Evolutionary conservation across 2,888 invertebrate genomes (phyloP), one percentile per base, ranked within the genome.

Genomic region (Cephus spinipes): DNA sequence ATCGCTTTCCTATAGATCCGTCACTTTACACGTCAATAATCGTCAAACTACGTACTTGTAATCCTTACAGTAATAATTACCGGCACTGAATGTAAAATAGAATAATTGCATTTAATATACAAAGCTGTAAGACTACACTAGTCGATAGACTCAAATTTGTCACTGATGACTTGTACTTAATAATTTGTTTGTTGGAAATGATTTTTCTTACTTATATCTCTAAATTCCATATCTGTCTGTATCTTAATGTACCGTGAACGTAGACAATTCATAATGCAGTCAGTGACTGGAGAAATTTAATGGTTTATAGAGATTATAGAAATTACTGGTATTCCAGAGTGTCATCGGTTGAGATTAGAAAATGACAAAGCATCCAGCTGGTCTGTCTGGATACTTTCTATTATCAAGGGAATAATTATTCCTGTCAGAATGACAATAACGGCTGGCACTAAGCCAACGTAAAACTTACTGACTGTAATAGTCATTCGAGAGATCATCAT

Each of bases 251-350:
- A 55, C 23, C 55, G 55, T 55, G 55, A 9, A 55, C 55, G 55
- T 55, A 55, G 23, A 55, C 23, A 9, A 15, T 23, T 23, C 23
- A 23, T 55, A 15, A 15, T 55, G 55, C 23, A 55, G 23, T 55
- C 55, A 55, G 55, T 9, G 55, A 55, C 23, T 55, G 15, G 87
- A 89, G 88, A 89, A 88, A 89, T 88, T 89, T 88, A 89, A 89
- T 89, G 82, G 85, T 82, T 81, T 75, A 75, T 80, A 71, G 30
- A 71, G 23, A 71, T 71, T 71, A 33, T 33, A 79, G 79, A 86
- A 83, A 85, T 85, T 83, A 79, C 74, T 77, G 79, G 79, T 79
- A 86, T 87, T 85, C 83, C 81, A 55, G 1, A 55, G 23, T 55
- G 23, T 23, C 23, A 55, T 76, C 81, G 77, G 78, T 71, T 73